phyloP scores from a whole-genome alignment of 2,888 invertebrate genomes.

The Acleris holmiana region DNA sequence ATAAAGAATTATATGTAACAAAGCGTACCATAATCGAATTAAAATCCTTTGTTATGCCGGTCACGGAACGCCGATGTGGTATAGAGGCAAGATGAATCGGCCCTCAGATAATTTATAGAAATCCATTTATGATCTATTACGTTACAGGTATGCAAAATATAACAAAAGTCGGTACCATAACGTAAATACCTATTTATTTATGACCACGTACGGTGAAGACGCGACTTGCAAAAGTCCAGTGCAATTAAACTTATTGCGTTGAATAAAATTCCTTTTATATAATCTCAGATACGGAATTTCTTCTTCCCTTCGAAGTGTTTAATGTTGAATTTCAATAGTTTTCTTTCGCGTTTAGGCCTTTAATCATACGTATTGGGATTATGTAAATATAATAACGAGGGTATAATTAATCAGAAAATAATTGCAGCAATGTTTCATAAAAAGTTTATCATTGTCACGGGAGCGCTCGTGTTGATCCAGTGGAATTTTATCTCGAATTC shows the following conservation, averaged over 20 bases:
- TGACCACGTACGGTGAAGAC: too few species aligned
- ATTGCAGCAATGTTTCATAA: conserved; percentile 11
- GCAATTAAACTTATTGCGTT: too few species aligned
- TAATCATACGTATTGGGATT: too few species aligned
- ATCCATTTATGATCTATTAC: conserved; percentile 34
- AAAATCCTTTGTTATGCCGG: conserved; percentile 71
- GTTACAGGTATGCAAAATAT: conserved; percentile 7
- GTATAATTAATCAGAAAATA: neutral
- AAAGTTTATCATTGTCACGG: conserved; percentile 21
- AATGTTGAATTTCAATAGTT: too few species aligned
- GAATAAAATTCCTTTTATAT: too few species aligned
- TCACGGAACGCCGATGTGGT: conserved; percentile 49
- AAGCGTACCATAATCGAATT: conserved; percentile 73
- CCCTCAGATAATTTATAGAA: conserved; percentile 53
- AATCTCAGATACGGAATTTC: too few species aligned
- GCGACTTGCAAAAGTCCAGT: too few species aligned
- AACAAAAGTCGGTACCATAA: too few species aligned
- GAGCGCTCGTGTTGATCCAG: conserved; percentile 4
- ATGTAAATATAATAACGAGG: neutral
- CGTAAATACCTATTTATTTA: too few species aligned
- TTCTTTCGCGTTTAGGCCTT: neutral
- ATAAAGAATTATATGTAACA: conserved; percentile 71
- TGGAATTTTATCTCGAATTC: conserved; percentile 42
- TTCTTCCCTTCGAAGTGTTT: too few species aligned
- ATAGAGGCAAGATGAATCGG: conserved; percentile 64